Conservation (phyloP, 2,888 invertebrate genomes). For the Watsonalla cultraria region DNA sequence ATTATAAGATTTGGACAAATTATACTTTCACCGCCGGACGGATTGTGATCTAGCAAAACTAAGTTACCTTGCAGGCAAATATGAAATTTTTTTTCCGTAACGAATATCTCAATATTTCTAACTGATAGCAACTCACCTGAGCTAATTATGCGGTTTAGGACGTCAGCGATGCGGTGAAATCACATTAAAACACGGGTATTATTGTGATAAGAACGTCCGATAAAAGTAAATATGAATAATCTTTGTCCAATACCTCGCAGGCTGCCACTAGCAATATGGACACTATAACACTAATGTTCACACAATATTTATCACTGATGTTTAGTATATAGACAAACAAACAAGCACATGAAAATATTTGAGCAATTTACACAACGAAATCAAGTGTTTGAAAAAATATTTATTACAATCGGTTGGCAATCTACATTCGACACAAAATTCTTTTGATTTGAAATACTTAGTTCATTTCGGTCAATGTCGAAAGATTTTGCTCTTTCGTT, state of each 20-base stretch:
- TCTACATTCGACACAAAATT: conserved; percentile 45
- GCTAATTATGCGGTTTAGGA: conserved; percentile 35
- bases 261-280: conserved; percentile 41
- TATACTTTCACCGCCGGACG: conserved; percentile 36
- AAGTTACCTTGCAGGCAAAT: conserved; percentile 7
- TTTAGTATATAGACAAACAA: conserved; percentile 31
- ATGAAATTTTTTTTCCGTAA: conserved; percentile 1
- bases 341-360: conserved; percentile 32
- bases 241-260: conserved; percentile 37
- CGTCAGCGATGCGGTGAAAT: conserved; percentile 46
- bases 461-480: conserved; percentile 29
- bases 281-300: conserved; percentile 39
- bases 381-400: conserved; percentile 31
- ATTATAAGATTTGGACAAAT: conserved; percentile 21
- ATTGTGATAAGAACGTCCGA: conserved; percentile 46
- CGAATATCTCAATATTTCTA: conserved; percentile 15
- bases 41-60: conserved; percentile 30
- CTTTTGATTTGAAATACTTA: conserved; percentile 47
- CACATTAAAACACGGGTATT: conserved; percentile 35
- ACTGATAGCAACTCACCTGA: conserved; percentile 44
- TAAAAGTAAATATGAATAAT: conserved; percentile 48
- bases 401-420: conserved; percentile 44
- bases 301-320: conserved; percentile 27
- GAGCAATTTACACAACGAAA: conserved; percentile 30
- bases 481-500: conserved; percentile 9